A percentile compares a stretch with the other conserved stretches of the same genome.
Evolutionary conservation across 2,113 vertebrate genomes (phyloP).

Genomic region (Micromys minutus): DNA sequence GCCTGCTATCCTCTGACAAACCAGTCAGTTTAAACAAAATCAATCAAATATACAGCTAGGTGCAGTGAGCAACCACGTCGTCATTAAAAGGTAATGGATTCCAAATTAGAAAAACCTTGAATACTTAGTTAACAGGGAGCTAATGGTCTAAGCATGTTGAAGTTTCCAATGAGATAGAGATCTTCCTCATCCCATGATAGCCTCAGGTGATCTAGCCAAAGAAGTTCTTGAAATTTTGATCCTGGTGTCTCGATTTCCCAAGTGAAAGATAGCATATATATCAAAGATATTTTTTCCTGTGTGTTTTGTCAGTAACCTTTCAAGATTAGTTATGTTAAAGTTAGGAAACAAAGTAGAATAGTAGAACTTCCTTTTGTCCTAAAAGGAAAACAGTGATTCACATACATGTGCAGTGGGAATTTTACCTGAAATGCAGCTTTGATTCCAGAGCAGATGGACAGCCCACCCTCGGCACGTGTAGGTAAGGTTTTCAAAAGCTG

Average conservation of each 20-base stretch:
- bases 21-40: neutral
- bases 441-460: slow-evolving; percentile 82
- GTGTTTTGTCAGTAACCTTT: neutral
- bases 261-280: neutral
- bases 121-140: neutral
- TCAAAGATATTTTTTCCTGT: neutral
- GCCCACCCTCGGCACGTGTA: neutral
- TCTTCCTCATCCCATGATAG: neutral
- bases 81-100: neutral
- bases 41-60: neutral
- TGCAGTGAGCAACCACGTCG: neutral
- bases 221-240: neutral
- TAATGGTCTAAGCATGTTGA: slow-evolving; percentile 22
- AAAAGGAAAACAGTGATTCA: neutral
- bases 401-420: neutral
- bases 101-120: neutral
- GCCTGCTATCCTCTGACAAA: neutral
- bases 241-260: neutral
- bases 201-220: neutral
- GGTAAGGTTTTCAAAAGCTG: slow-evolving; percentile 65
- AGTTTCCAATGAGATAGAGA: neutral
- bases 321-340: neutral
- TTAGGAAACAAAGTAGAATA: neutral
- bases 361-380: neutral
- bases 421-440: slow-evolving; percentile 76